phyloP scores from a whole-genome alignment of 2,888 invertebrate species.

The Acanthacorydalis orientalis region DNA sequence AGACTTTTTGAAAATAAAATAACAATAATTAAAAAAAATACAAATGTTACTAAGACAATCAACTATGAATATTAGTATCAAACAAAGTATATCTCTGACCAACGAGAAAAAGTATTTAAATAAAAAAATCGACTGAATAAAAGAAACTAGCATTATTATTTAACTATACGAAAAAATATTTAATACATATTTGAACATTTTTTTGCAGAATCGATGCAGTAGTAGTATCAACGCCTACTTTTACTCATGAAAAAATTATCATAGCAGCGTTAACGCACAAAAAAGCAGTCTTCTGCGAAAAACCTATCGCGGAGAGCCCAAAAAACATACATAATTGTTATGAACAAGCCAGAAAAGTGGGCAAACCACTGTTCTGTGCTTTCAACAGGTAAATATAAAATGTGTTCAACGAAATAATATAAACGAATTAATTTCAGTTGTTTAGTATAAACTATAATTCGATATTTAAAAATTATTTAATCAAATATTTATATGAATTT shows the following conservation, averaged over 20 bases:
- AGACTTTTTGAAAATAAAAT: too few relatives aligned
- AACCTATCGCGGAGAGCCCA: conserved; percentile 42
- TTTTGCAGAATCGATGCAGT: conserved; percentile 30
- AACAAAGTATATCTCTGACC: too few relatives aligned
- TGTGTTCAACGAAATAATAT: not conserved
- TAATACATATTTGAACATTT: too few relatives aligned
- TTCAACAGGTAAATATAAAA: conserved; percentile 33
- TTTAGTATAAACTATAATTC: not conserved
- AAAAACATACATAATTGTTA: conserved; percentile 37
- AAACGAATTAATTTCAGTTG: not conserved
- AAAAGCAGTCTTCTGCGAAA: conserved; percentile 53
- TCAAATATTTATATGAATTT: too few relatives aligned
- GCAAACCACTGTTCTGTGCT: conserved; percentile 39
- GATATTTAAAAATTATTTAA: too few relatives aligned
- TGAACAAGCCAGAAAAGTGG: conserved; percentile 34
- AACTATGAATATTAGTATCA: too few relatives aligned
- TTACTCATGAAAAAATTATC: conserved; percentile 38
- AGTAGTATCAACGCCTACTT: conserved; percentile 39
- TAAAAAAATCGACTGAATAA: not conserved
- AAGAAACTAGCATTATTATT: too few relatives aligned
- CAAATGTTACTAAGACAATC: too few relatives aligned
- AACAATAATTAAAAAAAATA: too few relatives aligned
- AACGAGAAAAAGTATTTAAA: too few relatives aligned
- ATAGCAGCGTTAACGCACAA: conserved; percentile 31
- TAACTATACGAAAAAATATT: too few relatives aligned